Evolutionary conservation across 1,140 invertebrate species (phyloP), one percentile per base, ranked within the genome.

Genomic region (Tetramorium simillimum): DNA sequence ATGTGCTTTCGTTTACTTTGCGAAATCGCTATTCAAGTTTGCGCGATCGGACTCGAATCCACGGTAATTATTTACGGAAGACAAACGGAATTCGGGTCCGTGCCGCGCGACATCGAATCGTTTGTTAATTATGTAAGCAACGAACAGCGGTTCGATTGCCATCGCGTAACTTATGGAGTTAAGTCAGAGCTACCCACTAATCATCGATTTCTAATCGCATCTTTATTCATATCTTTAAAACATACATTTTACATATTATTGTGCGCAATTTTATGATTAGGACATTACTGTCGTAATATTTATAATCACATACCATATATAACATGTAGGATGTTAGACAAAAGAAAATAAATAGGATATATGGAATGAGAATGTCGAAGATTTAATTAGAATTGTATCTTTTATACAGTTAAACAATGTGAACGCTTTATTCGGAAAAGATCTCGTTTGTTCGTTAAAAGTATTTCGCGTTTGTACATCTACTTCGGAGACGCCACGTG

Each of bases 51-150:
- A 70, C 28, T 40, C 18, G 43, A 82, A 82, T 46, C n/a, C 60
- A 63, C 21, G 43, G 6, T 33, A 40, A 37, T 58, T 69, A 82
- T 70, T 69, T 63, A 70, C 85, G 85, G 77, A 82, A 86, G 77
- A 86, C 63, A 80, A 0, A 12, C 63, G 24, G 28, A 86, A 70
- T 82, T 82, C 53, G 62, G 33, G 40, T 58, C 40, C 63, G 51
- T 12, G 21, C 6, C 24, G 4, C n/a, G 40, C 46, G 7, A 18
- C 28, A 67, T 51, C 60, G 37, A 49, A 84, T 49, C 24, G 12
- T 7, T 60, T 28, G 18, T 18, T 73, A 73, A 82, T 84, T 60
- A 70, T 28, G n/a, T 51, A 60, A 40, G 46, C 51, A 80, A 51
- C 37, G 37, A 37, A 75, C 28, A 12, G 14, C 28, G n/a, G n/a